Base-by-base conservation (phyloP, 2,888 invertebrate genomes). In the Hyposoter didymator region DNA sequence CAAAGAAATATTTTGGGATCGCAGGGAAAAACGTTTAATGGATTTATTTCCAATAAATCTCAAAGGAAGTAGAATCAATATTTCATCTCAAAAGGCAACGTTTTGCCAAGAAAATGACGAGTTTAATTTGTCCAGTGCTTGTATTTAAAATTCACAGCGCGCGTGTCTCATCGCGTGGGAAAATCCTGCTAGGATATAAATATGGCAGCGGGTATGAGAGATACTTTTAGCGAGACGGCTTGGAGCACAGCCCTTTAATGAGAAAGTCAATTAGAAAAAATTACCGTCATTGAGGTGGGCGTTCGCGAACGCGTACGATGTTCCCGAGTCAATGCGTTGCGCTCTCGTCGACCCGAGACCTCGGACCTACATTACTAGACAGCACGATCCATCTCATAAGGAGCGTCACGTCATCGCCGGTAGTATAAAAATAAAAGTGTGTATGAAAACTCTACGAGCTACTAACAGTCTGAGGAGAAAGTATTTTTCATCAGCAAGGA, bases 251-350 rank as follows among this genome's bases (percentile, higher is more conserved):
- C 45, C 35, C 84, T 88, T 87, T 91, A 91, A 91, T 91, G 90
- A 91, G 89, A 89, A 88, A 88, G 90, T 88, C 90, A 91, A 91
- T 91, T 91, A 91, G 89, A 85, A 88, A 89, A 89, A 90, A 91
- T 91, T 91, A 91, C 88, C 89, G 87, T 89, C 87, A 88, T 89
- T 87, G 88, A 86, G 80, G 90, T 91, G 90, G 91, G 90, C 87
- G 82, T 82, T 62, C 39, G 52, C 72, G 62, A 72, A 64, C 85
- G 78, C 73, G 74, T 47, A 47, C 19, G 59, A 52, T 69, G 59
- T 22, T 66, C 35, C 14, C 80, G 79, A 80, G 74, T 80, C 78
- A 70, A 64, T 69, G 66, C 73, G 62, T 81, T 78, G 78, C 81
- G 83, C 73, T 67, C 89, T 67, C 89, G 90, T 88, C 72, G 86